Conservation (phyloP, 1,140 invertebrate genomes). For the Lasioglossum baleicum region DNA sequence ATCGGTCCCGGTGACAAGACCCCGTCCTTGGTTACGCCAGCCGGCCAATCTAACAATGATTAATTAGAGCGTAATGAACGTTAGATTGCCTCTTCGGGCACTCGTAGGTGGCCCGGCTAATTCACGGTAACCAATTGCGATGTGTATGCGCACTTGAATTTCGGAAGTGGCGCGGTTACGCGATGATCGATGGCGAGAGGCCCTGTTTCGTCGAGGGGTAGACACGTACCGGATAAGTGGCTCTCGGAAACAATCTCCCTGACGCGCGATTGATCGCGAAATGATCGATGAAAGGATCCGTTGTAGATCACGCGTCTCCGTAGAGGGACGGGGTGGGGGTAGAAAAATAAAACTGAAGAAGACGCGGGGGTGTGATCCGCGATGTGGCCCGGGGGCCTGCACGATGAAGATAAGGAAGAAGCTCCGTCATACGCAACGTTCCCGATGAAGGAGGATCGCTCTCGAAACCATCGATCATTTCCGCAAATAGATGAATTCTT, state of each 20-base stretch:
- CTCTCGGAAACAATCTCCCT: constrained; percentile 57
- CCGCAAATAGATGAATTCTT: constrained; percentile 57
- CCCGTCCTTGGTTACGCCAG: no score
- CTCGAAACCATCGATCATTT: constrained; percentile 61
- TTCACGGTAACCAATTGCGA: constrained; percentile 59
- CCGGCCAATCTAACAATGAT: constrained; percentile 56
- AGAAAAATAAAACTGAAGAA: neutral
- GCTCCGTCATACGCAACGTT: constrained; percentile 32
- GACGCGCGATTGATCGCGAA: constrained; percentile 60
- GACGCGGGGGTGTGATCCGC: neutral
- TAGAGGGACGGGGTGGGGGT: no score
- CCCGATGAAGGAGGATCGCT: constrained; percentile 26
- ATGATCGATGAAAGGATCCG: constrained; percentile 65
- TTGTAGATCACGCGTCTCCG: constrained; percentile 28
- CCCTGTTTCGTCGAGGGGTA: constrained; percentile 40
- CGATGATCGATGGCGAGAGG: constrained; percentile 64
- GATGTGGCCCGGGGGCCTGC: constrained; percentile 41
- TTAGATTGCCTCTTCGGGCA: constrained; percentile 57
- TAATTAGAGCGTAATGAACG: constrained; percentile 62
- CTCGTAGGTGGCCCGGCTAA: constrained; percentile 54
- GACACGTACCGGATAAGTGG: constrained; percentile 57
- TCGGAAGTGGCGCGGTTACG: constrained; percentile 60
- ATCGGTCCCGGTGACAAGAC: no score
- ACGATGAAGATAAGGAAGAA: constrained; percentile 59
- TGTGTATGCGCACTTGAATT: constrained; percentile 58